Evolutionary conservation across 2,113 vertebrate genomes (phyloP), one percentile per base, ranked within the genome.

Genomic region (Corapipo altera): DNA sequence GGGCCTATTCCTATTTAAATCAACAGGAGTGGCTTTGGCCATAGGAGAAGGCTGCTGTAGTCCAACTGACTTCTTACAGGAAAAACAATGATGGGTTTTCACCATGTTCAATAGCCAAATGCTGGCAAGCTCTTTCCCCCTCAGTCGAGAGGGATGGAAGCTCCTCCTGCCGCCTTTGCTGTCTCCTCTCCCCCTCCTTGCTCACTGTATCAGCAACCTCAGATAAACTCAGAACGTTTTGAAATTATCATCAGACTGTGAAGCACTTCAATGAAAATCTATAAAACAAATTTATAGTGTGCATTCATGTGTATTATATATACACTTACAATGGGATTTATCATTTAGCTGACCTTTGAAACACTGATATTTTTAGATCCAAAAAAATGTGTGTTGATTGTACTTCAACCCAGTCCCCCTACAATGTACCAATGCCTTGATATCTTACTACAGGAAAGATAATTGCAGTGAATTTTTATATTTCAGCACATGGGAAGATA

Each of bases 391-490:
- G 52, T 87, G 96, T 92, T 93, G 96, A 94, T 78, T 87, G 93
- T 58, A 62, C 79, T 93, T 91, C 92, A 89, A 91, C 88, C 26
- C 49, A 8, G 88, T 72, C 70, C 69, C 61, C 75, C 74, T 44
- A 92, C 86, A 82, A 89, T 33, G 73, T 75, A 93, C 88, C 80
- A 88, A 58, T 91, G 91, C 88, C 92, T 89, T 58, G 88, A 54
- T 96, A 97, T 92, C 92, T 93, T 91, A 85, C 93, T 92, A 94
- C 87, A 89, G 92, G 73, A 87, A 93, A 96, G 95, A 96, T 93
- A 97, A 93, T 96, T 96, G 91, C 96, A 92, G 91, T 97, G 95
- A 96, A 93, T 97, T 97, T 96, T 96, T 97, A 96, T 96, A 95
- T 93, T 96, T 95, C 95, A 89, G 93, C 90, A 93, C 96, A 96